Evolutionary conservation across 2,797 vertebrate species (phyloP), one percentile per base, ranked within the genome.

Genomic region (Prunella strophiata): DNA sequence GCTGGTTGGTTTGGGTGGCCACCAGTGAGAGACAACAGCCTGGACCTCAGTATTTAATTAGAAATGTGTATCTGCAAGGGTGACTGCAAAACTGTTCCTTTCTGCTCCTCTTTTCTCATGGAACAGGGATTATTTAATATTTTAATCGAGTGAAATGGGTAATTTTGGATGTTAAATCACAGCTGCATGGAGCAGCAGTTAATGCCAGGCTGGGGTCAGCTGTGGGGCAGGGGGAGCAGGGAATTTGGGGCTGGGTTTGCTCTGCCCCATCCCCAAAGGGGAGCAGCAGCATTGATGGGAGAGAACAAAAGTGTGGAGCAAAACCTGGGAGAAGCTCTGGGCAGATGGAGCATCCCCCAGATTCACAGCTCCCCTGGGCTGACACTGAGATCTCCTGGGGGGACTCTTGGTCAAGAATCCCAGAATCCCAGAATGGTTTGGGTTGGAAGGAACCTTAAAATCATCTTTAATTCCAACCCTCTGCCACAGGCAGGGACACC

Each of bases 241-340:
- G 16, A 61, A 62, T 79, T 59, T 2, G 4, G 47, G 88, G 16
- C 15, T 13, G 48, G 20, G 17, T 81, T 91, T 81, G 30, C 47
- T 68, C 23, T 72, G 18, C 45, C 48, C 52, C 29, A 1, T 14
- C 29, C 47, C 40, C 1, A 1, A 67, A 23, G 32, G 21, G 5
- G 9, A 66, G 19, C 1, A 0, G 11, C 42, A n/a, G 34, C 32
- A 14, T 8, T 17, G 87, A 1, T 10, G 50, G 50, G 26, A 36
- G 16, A 0, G 54, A 32, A 6, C 14, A 43, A 63, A 76, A 52
- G 14, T 4, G 0, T 1, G 20, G 38, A 20, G 5, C 0, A 0
- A 22, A 62, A 21, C 40, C 23, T 5, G 54, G 42, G 74, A 81
- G 58, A 30, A 50, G 47, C 36, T 42, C 9, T 62, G 29, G 52